Evolutionary conservation across 2,113 vertebrate genomes (phyloP).

Genomic region (Donacobius atricapilla): DNA sequence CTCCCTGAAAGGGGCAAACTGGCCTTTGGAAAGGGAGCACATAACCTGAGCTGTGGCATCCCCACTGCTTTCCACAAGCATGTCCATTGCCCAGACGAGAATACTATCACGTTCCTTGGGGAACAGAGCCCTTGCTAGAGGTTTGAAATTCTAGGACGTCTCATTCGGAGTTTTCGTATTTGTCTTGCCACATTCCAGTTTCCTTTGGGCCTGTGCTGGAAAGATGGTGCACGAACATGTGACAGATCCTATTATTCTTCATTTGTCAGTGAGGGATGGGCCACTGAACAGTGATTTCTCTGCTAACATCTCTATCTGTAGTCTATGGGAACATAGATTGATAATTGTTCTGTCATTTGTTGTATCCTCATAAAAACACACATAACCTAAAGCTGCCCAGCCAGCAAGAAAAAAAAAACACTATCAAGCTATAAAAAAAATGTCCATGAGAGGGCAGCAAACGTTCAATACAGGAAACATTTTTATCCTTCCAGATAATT

Average conservation of each 20-base stretch:
- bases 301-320: not conserved
- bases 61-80: not conserved
- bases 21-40: accelerated
- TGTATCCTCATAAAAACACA: not conserved
- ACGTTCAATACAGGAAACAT: accelerated
- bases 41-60: accelerated
- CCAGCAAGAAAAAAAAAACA: not conserved
- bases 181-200: not conserved
- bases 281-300: not conserved
- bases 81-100: accelerated
- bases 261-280: not conserved
- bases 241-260: not conserved
- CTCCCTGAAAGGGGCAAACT: not conserved
- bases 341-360: not conserved
- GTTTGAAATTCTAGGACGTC: not conserved
- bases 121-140: not conserved
- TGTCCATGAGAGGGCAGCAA: not conserved
- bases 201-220: not conserved
- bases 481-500: not conserved
- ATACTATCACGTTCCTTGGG: not conserved
- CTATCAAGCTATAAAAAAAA: not conserved
- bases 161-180: not conserved
- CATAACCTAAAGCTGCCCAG: accelerated
- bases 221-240: not conserved
- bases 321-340: accelerated